Evolutionary conservation across 92 coral and sea anemone genomes (phyloP).

Genomic region (Phymanthus crucifer): DNA sequence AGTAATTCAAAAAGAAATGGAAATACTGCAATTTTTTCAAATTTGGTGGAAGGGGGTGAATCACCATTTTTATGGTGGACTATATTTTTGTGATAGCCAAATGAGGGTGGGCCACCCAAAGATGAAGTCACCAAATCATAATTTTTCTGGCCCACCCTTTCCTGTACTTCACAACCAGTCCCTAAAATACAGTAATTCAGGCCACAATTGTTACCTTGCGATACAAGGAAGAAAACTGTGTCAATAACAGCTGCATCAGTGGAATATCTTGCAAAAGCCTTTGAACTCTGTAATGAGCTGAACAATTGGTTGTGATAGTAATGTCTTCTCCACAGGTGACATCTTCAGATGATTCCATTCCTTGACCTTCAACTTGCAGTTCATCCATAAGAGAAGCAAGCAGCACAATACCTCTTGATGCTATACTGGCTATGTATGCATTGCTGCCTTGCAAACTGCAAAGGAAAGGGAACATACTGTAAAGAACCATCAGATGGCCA

Average conservation of each 20-base stretch:
- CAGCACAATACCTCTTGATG: conserved; percentile 73
- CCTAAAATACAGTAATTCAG: neutral
- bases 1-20: too few species aligned
- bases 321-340: conserved; percentile 46
- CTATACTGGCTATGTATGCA: conserved; percentile 69
- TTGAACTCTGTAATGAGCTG: conserved; percentile 84
- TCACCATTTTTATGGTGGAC: too few species aligned
- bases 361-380: conserved; percentile 78
- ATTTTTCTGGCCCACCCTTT: too few species aligned
- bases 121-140: too few species aligned
- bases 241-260: conserved; percentile 61
- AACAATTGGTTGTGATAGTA: conserved; percentile 67
- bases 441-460: conserved; percentile 82
- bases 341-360: conserved; percentile 46
- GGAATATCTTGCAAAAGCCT: conserved; percentile 69
- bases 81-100: too few species aligned
- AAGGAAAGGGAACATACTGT: neutral
- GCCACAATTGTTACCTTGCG: conserved; percentile 56
- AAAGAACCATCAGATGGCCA: too few species aligned
- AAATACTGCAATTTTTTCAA: too few species aligned
- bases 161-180: too few species aligned
- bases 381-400: conserved; percentile 81
- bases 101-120: too few species aligned
- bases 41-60: too few species aligned
- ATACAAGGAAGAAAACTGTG: conserved; percentile 74